Conservation (phyloP, 2,113 vertebrate genomes). For the Polypterus senegalus region DNA sequence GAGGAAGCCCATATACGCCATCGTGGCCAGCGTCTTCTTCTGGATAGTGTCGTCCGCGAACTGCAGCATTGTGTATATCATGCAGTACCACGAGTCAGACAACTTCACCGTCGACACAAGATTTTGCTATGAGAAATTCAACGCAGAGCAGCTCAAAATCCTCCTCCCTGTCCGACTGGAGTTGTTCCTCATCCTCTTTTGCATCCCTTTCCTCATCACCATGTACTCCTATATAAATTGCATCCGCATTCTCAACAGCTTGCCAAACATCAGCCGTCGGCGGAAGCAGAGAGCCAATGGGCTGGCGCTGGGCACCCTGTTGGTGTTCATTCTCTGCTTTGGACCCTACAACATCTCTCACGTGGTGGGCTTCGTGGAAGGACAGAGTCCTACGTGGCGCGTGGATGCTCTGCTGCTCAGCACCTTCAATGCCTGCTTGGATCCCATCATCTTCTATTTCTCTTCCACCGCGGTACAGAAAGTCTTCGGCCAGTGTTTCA, state of each 20-base stretch:
- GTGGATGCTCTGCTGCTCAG: slow-evolving; percentile 45
- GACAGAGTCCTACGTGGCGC: slow-evolving; percentile 40
- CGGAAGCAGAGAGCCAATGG: slow-evolving; percentile 49
- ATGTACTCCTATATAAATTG: slow-evolving; percentile 59
- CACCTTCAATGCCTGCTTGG: slow-evolving; percentile 55
- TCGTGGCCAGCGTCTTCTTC: slow-evolving; percentile 48
- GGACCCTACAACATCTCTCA: slow-evolving; percentile 57
- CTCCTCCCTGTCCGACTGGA: slow-evolving; percentile 62
- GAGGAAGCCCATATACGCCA: slow-evolving; percentile 39
- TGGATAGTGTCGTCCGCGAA: slow-evolving; percentile 57
- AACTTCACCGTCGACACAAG: background rate
- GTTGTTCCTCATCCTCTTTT: slow-evolving; percentile 60
- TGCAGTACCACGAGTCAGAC: slow-evolving; percentile 30
- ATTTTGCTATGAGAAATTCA: slow-evolving; percentile 61
- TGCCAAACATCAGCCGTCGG: slow-evolving; percentile 43
- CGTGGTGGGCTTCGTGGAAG: slow-evolving; percentile 42
- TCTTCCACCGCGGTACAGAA: slow-evolving; percentile 37
- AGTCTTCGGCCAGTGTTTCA: slow-evolving; percentile 14
- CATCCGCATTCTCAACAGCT: slow-evolving; percentile 42
- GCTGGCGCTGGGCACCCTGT: slow-evolving; percentile 49
- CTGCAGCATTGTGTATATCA: slow-evolving; percentile 58
- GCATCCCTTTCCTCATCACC: slow-evolving; percentile 55
- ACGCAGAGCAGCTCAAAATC: slow-evolving; percentile 36
- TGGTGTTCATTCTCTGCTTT: slow-evolving; percentile 66
- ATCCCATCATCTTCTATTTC: slow-evolving; percentile 51